phyloP scores from a whole-genome alignment of 2,888 invertebrate species.

The Ophion obscuratus region DNA sequence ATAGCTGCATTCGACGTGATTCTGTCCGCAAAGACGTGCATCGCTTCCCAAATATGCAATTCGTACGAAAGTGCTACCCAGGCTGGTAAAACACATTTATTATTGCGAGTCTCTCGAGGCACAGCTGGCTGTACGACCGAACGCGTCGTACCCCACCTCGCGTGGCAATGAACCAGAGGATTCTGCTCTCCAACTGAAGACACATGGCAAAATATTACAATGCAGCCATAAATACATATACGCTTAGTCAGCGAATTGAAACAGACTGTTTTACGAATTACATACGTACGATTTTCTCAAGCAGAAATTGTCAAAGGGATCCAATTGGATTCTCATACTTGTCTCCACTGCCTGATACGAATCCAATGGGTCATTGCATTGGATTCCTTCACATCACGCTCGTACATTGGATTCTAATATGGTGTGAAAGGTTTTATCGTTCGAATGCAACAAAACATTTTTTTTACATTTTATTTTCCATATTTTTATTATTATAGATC shows the following conservation, averaged over 20 bases:
- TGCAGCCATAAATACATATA: neutral
- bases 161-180: constrained; percentile 55
- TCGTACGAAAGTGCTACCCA: constrained; percentile 13
- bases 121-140: constrained; percentile 37
- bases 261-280: neutral
- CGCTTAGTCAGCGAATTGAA: neutral
- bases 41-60: neutral
- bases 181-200: constrained; percentile 9
- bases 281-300: neutral
- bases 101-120: constrained; percentile 27
- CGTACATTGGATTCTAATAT: too few species aligned
- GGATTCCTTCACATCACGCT: too few species aligned
- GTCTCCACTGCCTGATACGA: too few species aligned
- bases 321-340: neutral
- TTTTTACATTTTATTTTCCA: too few species aligned
- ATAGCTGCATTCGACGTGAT: neutral
- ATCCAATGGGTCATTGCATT: too few species aligned
- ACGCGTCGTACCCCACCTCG: constrained; percentile 12
- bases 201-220: constrained; percentile 23
- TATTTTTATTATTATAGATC: too few species aligned
- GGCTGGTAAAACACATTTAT: constrained; percentile 48
- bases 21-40: neutral
- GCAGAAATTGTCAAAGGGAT: neutral
- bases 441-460: too few species aligned
- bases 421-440: too few species aligned